Evolutionary conservation across 2,797 vertebrate genomes (phyloP).

Genomic region (Lindbergichthys nudifrons): DNA sequence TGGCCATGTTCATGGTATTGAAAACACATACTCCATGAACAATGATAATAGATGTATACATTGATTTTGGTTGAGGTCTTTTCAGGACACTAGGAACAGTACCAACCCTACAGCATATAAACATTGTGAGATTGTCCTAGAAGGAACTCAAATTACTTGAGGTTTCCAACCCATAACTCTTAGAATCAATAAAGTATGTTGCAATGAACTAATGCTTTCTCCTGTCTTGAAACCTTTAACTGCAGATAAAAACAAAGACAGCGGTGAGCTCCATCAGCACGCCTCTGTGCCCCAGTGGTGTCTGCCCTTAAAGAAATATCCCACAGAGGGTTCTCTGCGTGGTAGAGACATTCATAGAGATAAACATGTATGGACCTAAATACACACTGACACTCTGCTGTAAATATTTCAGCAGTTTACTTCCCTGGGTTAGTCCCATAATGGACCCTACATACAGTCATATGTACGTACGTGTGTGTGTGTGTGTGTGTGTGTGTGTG

Average conservation of each 20-base stretch:
- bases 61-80: background rate
- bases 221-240: background rate
- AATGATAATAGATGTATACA: background rate
- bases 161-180: background rate
- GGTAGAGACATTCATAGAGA: constrained; percentile 20
- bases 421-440: background rate
- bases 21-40: background rate
- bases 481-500: no score
- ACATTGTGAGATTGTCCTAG: background rate
- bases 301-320: constrained; percentile 34
- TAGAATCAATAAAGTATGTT: constrained; percentile 3
- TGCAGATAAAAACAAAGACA: constrained; percentile 10
- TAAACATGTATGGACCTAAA: constrained; percentile 27
- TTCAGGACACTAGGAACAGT: background rate
- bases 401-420: constrained; percentile 46
- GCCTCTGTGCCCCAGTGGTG: constrained; percentile 4
- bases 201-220: background rate
- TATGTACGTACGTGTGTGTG: background rate
- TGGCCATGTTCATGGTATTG: background rate
- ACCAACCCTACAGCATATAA: background rate
- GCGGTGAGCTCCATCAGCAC: constrained; percentile 2
- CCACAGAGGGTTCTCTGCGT: constrained; percentile 14
- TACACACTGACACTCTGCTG: constrained; percentile 1
- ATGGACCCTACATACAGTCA: constrained; percentile 17
- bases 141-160: background rate